These are phyloP conservation scores for Felis catus DNA, from an alignment of 2,113 vertebrate genomes.

Conservation along the genomic window DNA sequence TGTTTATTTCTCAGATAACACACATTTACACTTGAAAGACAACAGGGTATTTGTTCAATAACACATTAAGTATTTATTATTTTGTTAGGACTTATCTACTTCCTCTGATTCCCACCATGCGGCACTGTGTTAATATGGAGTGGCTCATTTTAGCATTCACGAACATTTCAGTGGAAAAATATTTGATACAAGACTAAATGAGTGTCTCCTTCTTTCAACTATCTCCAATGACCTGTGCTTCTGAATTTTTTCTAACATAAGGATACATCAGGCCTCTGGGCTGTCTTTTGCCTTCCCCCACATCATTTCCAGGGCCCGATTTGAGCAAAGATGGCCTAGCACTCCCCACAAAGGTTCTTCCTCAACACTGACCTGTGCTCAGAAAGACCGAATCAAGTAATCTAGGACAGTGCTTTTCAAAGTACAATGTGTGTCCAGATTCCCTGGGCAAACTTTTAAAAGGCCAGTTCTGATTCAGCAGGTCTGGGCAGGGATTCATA, in stretches of 20 bases:
- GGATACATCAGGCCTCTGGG: not conserved
- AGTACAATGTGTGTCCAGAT: not conserved
- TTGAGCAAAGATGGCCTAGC: not conserved
- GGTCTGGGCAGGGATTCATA: not conserved
- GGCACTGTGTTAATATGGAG: not conserved
- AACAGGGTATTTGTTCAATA: not conserved
- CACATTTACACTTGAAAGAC: not conserved
- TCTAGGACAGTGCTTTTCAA: not conserved
- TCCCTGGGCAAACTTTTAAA: not conserved
- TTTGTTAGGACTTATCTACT: not conserved
- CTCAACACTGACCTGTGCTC: not conserved
- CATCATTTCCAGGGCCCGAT: not conserved
- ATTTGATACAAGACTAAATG: not conserved
- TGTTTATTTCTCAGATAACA: slow-evolving; percentile 34
- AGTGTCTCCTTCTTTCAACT: not conserved
- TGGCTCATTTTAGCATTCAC: not conserved
- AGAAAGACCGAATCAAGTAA: not conserved
- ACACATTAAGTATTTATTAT: not conserved
- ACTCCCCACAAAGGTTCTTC: not conserved
- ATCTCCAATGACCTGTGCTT: not conserved
- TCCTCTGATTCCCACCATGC: not conserved
- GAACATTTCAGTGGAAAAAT: not conserved
- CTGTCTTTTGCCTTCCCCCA: not conserved
- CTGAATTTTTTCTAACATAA: not conserved
- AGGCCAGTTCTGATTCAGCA: not conserved